Evolutionary conservation across 1,140 invertebrate species (phyloP).

Genomic region (Calosoma granatense): DNA sequence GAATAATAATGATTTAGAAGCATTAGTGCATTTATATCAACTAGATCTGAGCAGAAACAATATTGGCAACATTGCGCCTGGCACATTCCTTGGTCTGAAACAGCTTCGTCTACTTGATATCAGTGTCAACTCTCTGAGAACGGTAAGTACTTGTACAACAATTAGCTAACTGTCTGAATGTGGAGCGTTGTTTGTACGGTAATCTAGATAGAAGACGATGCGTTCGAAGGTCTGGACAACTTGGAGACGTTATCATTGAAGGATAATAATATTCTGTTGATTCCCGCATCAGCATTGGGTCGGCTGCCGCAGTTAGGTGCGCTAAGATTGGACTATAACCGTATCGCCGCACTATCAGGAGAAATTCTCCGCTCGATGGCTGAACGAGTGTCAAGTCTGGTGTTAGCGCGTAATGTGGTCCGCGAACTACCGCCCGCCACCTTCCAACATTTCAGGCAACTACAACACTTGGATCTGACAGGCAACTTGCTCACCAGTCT

Average conservation of each 20-base stretch:
- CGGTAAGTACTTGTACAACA: slow-evolving; percentile 64
- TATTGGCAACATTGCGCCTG: slow-evolving; percentile 66
- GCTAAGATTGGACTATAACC: slow-evolving; percentile 74
- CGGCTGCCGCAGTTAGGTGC: slow-evolving; percentile 60
- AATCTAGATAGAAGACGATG: slow-evolving; percentile 69
- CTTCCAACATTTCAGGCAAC: slow-evolving; percentile 65
- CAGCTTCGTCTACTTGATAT: slow-evolving; percentile 65
- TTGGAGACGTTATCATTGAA: slow-evolving; percentile 69
- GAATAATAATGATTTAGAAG: slow-evolving; percentile 54
- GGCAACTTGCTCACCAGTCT: slow-evolving; percentile 66
- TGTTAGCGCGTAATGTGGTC: slow-evolving; percentile 73
- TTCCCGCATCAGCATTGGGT: slow-evolving; percentile 68
- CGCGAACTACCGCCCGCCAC: slow-evolving; percentile 69
- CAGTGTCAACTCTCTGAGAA: slow-evolving; percentile 74
- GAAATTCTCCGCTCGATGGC: slow-evolving; percentile 59
- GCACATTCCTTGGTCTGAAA: slow-evolving; percentile 63
- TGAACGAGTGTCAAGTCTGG: slow-evolving; percentile 48
- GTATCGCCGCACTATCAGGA: slow-evolving; percentile 74
- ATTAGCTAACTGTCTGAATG: not conserved
- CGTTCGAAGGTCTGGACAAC: slow-evolving; percentile 67
- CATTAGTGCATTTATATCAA: slow-evolving; percentile 54
- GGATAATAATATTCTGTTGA: slow-evolving; percentile 78
- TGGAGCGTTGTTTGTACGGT: not conserved
- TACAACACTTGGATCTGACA: slow-evolving; percentile 64
- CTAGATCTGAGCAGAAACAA: slow-evolving; percentile 77